These are phyloP conservation scores for Pyxicephalus adspersus DNA, from an alignment of 2,113 vertebrate species.

Conservation along the genomic window DNA sequence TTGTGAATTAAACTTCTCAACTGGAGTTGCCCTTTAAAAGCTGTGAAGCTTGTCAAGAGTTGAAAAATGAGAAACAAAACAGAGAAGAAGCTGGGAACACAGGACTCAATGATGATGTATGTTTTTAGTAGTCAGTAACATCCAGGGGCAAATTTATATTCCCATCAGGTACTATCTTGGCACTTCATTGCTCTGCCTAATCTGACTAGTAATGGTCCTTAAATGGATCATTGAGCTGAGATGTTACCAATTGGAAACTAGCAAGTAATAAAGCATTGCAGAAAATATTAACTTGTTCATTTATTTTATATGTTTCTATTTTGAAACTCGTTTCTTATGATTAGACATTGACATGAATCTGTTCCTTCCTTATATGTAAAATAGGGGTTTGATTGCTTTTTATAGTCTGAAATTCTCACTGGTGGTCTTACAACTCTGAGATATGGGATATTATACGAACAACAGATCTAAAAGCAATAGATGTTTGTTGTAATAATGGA, in stretches of 20 bases:
- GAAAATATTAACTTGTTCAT: slow-evolving; percentile 34
- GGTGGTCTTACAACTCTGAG: no score
- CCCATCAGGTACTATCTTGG: slow-evolving; percentile 26
- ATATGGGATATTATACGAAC: no score
- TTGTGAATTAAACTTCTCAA: no score
- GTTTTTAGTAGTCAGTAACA: slow-evolving; percentile 23
- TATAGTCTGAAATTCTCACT: no score
- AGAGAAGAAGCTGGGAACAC: background rate
- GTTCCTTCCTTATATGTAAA: no score
- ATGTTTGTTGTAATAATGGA: no score
- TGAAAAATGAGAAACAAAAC: slow-evolving; percentile 13
- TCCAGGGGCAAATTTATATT: slow-evolving; percentile 43
- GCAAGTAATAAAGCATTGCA: slow-evolving; percentile 20
- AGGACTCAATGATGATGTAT: slow-evolving; percentile 43
- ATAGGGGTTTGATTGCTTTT: no score
- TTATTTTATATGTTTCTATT: background rate
- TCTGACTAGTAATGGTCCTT: slow-evolving; percentile 52
- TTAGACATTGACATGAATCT: no score
- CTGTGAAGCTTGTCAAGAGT: background rate
- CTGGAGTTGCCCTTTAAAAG: no score
- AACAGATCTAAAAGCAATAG: no score
- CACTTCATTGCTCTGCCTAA: slow-evolving; percentile 55
- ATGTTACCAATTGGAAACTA: slow-evolving; percentile 48
- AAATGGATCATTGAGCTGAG: slow-evolving; percentile 54
- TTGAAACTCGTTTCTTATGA: no score